A percentile compares a stretch with the other conserved stretches of the same genome.
phyloP scores from a whole-genome alignment of 2,888 invertebrate genomes.

The Drosophila niveifrons region DNA sequence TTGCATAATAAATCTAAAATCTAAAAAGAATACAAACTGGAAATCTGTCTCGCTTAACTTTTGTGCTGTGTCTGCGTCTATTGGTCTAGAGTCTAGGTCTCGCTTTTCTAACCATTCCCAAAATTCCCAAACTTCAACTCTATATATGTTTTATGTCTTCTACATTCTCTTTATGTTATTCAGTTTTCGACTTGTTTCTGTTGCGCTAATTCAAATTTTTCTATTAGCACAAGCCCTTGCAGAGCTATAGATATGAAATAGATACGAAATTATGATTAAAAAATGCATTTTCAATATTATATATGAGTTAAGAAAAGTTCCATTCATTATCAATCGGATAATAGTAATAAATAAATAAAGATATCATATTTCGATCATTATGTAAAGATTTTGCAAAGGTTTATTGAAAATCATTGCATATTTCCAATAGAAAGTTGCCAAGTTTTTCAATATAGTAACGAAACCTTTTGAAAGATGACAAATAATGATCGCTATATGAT shows the following conservation, averaged over 20 bases:
- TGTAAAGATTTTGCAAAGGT: too few relatives aligned
- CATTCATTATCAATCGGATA: too few relatives aligned
- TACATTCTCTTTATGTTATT: neutral
- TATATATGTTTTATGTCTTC: neutral
- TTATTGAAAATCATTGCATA: too few relatives aligned
- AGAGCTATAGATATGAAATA: neutral
- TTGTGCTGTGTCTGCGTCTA: neutral
- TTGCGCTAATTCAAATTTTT: conserved; percentile 1
- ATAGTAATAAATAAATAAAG: too few relatives aligned
- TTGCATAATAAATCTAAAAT: too few relatives aligned
- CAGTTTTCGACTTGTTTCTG: conserved; percentile 2
- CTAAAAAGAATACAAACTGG: neutral
- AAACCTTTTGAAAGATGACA: too few relatives aligned
- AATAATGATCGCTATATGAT: too few relatives aligned
- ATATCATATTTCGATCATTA: too few relatives aligned
- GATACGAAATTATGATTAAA: neutral
- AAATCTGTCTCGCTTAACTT: conserved; percentile 1
- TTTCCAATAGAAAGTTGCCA: too few relatives aligned
- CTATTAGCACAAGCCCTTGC: conserved; percentile 1
- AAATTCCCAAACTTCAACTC: neutral
- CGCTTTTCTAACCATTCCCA: neutral
- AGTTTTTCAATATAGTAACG: too few relatives aligned
- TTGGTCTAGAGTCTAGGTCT: neutral
- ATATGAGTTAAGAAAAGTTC: too few relatives aligned
- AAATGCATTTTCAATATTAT: neutral